Percentiles rank a stretch among this genome's conserved stretches.
phyloP scores from a whole-genome alignment of 2,113 vertebrate genomes.

The Polypterus bichir region DNA sequence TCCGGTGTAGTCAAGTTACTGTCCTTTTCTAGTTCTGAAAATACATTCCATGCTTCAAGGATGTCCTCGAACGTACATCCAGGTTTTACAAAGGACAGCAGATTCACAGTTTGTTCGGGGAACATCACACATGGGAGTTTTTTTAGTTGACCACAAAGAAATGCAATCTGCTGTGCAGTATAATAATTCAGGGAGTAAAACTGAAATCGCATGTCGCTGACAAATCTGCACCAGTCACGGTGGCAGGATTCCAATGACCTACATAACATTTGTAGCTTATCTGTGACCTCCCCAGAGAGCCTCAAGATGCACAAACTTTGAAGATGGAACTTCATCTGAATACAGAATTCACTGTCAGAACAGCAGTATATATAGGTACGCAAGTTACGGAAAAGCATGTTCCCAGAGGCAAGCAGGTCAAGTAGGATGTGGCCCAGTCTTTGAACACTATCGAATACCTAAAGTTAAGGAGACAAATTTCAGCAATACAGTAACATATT shows the following conservation, averaged over 20 bases:
- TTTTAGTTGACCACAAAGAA: slow-evolving; percentile 43
- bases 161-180: slow-evolving; percentile 51
- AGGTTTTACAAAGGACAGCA: slow-evolving; percentile 44
- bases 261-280: slow-evolving; percentile 34
- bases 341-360: slow-evolving; percentile 23
- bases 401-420: slow-evolving; percentile 46
- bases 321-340: slow-evolving; percentile 31
- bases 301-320: slow-evolving; percentile 19
- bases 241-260: slow-evolving; percentile 46
- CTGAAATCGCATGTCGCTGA: slow-evolving; percentile 35
- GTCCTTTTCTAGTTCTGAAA: slow-evolving; percentile 4
- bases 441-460: slow-evolving; percentile 54
- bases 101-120: slow-evolving; percentile 36
- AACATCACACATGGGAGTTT: slow-evolving; percentile 20
- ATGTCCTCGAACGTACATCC: slow-evolving; percentile 34
- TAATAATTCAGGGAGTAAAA: slow-evolving; percentile 46
- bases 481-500: no score
- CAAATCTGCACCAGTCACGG: slow-evolving; percentile 39
- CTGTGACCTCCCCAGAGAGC: slow-evolving; percentile 27
- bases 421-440: slow-evolving; percentile 39
- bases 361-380: slow-evolving; percentile 35
- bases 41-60: slow-evolving; percentile 22
- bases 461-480: not conserved
- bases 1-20: not conserved
- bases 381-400: slow-evolving; percentile 50